These are phyloP conservation scores for Cydia strobilella DNA, from an alignment of 1,140 invertebrate species.

Conservation along the genomic window DNA sequence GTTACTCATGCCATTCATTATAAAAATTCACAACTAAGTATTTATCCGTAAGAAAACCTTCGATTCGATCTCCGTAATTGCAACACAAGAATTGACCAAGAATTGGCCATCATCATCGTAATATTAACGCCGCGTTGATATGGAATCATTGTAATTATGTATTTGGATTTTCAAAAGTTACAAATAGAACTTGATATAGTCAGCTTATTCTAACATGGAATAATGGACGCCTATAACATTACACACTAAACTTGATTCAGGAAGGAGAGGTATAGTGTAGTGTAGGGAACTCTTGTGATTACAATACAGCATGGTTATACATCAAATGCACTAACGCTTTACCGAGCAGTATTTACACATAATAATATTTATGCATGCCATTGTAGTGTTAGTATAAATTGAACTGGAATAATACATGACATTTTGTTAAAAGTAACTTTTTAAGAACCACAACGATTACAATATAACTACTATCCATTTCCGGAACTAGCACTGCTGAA, in stretches of 20 bases:
- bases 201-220: background rate
- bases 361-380: background rate
- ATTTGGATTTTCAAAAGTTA: too few species aligned
- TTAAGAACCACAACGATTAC: background rate
- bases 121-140: too few species aligned
- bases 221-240: background rate
- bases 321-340: constrained; percentile 56
- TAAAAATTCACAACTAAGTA: too few species aligned
- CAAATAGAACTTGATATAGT: background rate
- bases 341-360: constrained; percentile 45
- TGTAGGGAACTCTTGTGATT: background rate
- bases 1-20: too few species aligned
- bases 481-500: constrained; percentile 25
- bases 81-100: too few species aligned
- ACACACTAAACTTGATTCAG: background rate
- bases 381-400: background rate
- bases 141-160: too few species aligned
- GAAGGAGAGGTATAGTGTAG: background rate
- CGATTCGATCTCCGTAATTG: too few species aligned
- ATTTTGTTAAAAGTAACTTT: background rate
- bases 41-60: too few species aligned
- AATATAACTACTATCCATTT: background rate
- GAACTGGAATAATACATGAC: background rate
- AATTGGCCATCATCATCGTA: too few species aligned
- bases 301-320: constrained; percentile 40